A percentile compares a stretch with the other conserved stretches of the same genome.
Conservation (phyloP, 2,797 vertebrate genomes). For the Tolypeutes matacus region DNA sequence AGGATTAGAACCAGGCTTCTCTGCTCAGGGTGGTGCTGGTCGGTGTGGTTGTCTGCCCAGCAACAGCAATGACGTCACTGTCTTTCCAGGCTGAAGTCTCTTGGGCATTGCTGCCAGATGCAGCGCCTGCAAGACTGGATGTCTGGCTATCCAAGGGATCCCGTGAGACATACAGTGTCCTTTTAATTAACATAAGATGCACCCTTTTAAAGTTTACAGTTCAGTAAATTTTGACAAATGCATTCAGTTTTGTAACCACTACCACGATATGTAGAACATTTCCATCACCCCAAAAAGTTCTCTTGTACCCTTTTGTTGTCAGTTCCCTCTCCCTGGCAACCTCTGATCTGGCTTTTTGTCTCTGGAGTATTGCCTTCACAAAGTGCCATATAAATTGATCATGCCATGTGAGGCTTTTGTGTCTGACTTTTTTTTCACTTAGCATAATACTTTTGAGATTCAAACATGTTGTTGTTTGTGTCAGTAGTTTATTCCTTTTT, state of each 20-base stretch:
- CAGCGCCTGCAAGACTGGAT: background rate
- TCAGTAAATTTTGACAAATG: background rate
- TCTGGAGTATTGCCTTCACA: constrained; percentile 19
- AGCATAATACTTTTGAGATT: background rate
- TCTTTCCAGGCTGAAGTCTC: background rate
- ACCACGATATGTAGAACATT: background rate
- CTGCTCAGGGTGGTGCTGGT: background rate
- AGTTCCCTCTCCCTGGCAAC: background rate
- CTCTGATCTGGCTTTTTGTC: background rate
- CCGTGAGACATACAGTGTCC: background rate
- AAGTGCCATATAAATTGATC: background rate
- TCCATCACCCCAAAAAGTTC: background rate
- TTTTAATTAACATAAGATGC: too few species aligned
- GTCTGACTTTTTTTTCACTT: background rate
- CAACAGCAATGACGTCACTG: background rate
- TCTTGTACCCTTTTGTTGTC: background rate
- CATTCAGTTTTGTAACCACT: background rate
- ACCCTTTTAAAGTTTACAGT: background rate
- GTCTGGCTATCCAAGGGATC: background rate
- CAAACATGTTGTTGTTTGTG: background rate
- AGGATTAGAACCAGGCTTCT: background rate
- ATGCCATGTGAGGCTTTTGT: background rate
- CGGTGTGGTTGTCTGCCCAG: background rate
- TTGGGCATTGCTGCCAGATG: background rate
- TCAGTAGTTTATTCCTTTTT: background rate